A percentile compares a stretch with the other conserved stretches of the same genome.
Conservation (phyloP, 1,140 invertebrate genomes). For the Drosophila fuyamai region DNA sequence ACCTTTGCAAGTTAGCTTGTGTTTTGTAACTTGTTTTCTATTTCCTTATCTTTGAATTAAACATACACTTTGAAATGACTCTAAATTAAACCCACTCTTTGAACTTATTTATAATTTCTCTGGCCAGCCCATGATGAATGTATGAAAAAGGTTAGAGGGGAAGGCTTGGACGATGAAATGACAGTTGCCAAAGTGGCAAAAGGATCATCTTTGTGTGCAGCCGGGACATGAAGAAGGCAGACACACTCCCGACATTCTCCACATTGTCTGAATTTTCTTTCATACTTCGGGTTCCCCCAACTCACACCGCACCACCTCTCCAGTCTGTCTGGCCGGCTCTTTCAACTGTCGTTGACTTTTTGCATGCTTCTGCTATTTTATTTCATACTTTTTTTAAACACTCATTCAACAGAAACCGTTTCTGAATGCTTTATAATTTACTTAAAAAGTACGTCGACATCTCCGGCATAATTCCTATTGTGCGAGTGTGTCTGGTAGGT, state of each 20-base stretch:
- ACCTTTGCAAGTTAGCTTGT: too few species aligned
- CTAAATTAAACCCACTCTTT: too few species aligned
- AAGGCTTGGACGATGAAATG: conserved; percentile 15
- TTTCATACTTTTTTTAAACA: conserved; percentile 22
- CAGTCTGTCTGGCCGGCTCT: conserved; percentile 27
- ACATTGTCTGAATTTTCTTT: conserved; percentile 63
- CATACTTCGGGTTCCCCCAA: conserved; percentile 1
- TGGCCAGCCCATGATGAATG: background rate
- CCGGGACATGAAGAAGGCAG: conserved; percentile 17
- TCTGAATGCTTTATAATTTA: conserved; percentile 71
- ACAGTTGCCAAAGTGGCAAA: conserved; percentile 11
- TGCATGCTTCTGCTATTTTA: conserved; percentile 40
- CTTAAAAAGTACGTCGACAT: conserved; percentile 58
- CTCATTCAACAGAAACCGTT: conserved; percentile 18
- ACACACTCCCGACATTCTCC: conserved; percentile 23
- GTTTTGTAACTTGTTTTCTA: too few species aligned
- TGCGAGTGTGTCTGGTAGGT: conserved; percentile 43
- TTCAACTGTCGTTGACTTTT: conserved; percentile 49
- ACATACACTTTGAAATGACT: too few species aligned
- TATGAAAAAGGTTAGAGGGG: conserved; percentile 1
- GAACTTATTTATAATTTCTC: too few species aligned
- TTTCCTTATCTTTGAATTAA: too few species aligned
- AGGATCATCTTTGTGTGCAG: conserved; percentile 2
- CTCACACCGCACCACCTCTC: conserved; percentile 12
- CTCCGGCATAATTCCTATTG: conserved; percentile 52